A percentile compares a stretch with the other conserved stretches of the same genome.
These are phyloP conservation scores for Autographa pulchrina DNA, from an alignment of 2,888 invertebrate species.

Conservation along the genomic window DNA sequence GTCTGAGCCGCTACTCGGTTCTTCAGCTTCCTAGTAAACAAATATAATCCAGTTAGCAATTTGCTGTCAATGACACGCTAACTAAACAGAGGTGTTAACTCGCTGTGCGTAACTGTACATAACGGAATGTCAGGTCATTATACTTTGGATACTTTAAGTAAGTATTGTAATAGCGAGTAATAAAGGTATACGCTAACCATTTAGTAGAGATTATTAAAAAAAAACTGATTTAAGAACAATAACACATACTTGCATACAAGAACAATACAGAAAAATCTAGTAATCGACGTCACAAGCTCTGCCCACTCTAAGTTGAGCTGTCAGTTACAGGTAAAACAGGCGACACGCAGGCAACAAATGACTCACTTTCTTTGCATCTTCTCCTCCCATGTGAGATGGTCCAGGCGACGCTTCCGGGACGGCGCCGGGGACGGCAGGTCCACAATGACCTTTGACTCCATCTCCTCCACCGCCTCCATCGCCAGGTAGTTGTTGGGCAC, in stretches of 20 bases:
- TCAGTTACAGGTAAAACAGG: conserved; percentile 39
- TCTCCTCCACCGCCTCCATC: conserved; percentile 73
- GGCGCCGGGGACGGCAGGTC: conserved; percentile 75
- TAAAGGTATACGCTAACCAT: background rate
- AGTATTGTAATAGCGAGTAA: background rate
- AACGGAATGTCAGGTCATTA: conserved; percentile 58
- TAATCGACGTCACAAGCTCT: conserved; percentile 21
- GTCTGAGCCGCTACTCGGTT: conserved; percentile 99
- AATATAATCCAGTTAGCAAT: conserved; percentile 37
- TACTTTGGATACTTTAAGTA: conserved; percentile 12
- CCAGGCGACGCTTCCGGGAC: conserved; percentile 92
- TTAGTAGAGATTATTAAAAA: background rate
- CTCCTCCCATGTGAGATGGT: conserved; percentile 96
- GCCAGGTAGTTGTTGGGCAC: conserved; percentile 85
- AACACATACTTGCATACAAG: background rate
- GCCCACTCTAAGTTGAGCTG: conserved; percentile 52
- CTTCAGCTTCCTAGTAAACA: conserved; percentile 94
- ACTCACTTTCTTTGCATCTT: conserved; percentile 96
- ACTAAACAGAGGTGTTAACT: conserved; percentile 45
- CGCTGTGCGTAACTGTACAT: conserved; percentile 54
- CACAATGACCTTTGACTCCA: conserved; percentile 76
- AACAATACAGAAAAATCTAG: conserved; percentile 31
- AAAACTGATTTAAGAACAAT: background rate
- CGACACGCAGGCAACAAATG: conserved; percentile 71
- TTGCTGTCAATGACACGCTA: conserved; percentile 23